phyloP scores from a whole-genome alignment of 2,888 invertebrate species.

The Bellardia pandia region DNA sequence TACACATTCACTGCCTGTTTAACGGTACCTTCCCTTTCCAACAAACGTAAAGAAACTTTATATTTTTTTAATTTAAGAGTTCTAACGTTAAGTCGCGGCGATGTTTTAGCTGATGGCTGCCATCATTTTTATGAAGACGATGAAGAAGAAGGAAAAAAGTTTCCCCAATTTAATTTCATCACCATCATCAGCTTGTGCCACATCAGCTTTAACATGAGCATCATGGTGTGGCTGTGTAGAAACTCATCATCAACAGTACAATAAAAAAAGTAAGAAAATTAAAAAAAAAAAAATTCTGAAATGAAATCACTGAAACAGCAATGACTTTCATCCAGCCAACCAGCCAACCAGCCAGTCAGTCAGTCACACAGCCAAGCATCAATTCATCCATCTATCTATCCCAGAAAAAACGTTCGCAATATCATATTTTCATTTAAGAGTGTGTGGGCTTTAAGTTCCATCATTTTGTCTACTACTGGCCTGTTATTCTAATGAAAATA shows the following conservation, averaged over 20 bases:
- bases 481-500: conserved; percentile 82
- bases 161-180: conserved; percentile 83
- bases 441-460: conserved; percentile 68
- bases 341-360: conserved; percentile 40
- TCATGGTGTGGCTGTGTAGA: background rate
- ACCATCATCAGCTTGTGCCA: conserved; percentile 78
- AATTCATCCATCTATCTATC: conserved; percentile 12
- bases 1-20: background rate
- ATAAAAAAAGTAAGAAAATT: conserved; percentile 46
- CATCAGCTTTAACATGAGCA: conserved; percentile 51
- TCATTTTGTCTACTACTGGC: conserved; percentile 72
- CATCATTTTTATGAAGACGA: conserved; percentile 74
- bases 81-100: conserved; percentile 56
- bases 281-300: conserved; percentile 45
- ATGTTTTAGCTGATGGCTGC: conserved; percentile 79
- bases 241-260: conserved; percentile 43
- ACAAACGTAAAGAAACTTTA: conserved; percentile 48
- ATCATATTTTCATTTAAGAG: conserved; percentile 60
- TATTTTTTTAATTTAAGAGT: conserved; percentile 67
- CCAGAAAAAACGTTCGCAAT: conserved; percentile 61
- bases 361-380: conserved; percentile 9
- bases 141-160: conserved; percentile 73
- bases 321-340: conserved; percentile 61
- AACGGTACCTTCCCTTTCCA: background rate
- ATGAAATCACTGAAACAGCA: conserved; percentile 64